Evolutionary conservation across 2,797 vertebrate genomes (phyloP), one percentile per base, ranked within the genome.

Genomic region (Podarcis siculus): DNA sequence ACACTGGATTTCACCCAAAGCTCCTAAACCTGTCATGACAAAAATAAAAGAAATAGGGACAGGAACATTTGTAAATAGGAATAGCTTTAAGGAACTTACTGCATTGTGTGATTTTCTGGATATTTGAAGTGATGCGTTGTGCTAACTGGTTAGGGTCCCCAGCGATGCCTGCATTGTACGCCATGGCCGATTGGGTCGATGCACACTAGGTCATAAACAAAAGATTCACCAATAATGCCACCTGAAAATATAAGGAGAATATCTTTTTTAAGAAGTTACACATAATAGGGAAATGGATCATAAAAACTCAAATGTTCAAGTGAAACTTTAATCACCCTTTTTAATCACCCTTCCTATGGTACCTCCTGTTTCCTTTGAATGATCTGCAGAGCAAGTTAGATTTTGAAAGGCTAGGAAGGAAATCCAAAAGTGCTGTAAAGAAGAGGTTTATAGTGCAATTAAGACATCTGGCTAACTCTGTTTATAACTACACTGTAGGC

Each of bases 71-170:
- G 5, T 82, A 2, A 87, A 83, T 49, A 19, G 75, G 30, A 58
- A 69, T 61, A 85, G 2, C 15, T 27, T 25, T 0, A 87, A 92
- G 81, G 79, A 89, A 97, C 97, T 96, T 95, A 98, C 97, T 97
- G 93, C 96, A 96, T 10, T 97, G 97, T 7, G 97, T 97, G 92
- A 98, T 98, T 96, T 97, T 97, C 93, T 97, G 97, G 93, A 98
- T 98, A 89, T 98, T 97, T 71, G 96, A 94, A 67, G 97, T 97
- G 92, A 97, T 97, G 8, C 90, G 95, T 1, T 97, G 97, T 17
- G 96, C 96, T 85, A 97, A 91, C 17, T 97, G 96, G 49, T 94
- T 93, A 0, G 97, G 94, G 86, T 97, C 97, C 27, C 93, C 96
- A 88, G 91, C 92, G 30, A 91, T 75, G 42, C 93, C 93, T 0